These are phyloP conservation scores for Pachydiplax longipennis DNA, from an alignment of 2,888 invertebrate species.

Conservation along the genomic window DNA sequence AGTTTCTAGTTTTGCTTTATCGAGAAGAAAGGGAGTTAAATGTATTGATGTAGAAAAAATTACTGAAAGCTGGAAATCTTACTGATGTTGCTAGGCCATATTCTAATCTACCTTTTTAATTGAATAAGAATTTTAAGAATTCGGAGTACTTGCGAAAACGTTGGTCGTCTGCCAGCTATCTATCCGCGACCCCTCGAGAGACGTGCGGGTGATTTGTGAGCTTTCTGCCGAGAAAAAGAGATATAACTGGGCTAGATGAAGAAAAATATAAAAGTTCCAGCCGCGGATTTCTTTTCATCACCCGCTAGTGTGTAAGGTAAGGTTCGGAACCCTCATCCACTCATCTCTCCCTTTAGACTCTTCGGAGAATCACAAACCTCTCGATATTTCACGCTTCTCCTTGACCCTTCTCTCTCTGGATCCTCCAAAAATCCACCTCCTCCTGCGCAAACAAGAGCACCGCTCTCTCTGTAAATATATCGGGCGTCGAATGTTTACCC, in stretches of 20 bases:
- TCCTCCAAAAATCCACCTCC: slow-evolving; percentile 21
- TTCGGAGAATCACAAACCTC: neutral
- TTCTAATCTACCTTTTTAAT: too few relatives aligned
- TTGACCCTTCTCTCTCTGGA: slow-evolving; percentile 23
- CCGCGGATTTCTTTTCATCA: neutral
- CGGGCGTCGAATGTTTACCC: slow-evolving; percentile 37
- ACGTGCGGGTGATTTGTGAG: neutral
- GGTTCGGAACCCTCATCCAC: neutral
- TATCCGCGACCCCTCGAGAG: neutral
- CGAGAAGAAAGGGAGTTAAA: too few relatives aligned
- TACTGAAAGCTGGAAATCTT: too few relatives aligned
- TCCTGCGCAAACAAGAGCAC: slow-evolving; percentile 38
- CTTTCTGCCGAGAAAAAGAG: neutral
- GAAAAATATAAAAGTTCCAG: neutral
- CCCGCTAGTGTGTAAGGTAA: neutral
- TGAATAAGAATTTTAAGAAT: neutral
- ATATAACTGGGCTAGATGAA: neutral
- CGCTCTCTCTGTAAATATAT: slow-evolving; percentile 36
- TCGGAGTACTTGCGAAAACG: neutral
- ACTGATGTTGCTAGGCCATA: too few relatives aligned
- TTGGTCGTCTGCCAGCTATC: neutral
- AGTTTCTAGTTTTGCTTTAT: too few relatives aligned
- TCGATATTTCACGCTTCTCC: slow-evolving; percentile 28
- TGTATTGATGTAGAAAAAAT: too few relatives aligned
- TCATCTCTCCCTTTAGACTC: slow-evolving; percentile 14